phyloP scores from a whole-genome alignment of 92 coral and sea anemone genomes.

The Epizoanthus scotinus region DNA sequence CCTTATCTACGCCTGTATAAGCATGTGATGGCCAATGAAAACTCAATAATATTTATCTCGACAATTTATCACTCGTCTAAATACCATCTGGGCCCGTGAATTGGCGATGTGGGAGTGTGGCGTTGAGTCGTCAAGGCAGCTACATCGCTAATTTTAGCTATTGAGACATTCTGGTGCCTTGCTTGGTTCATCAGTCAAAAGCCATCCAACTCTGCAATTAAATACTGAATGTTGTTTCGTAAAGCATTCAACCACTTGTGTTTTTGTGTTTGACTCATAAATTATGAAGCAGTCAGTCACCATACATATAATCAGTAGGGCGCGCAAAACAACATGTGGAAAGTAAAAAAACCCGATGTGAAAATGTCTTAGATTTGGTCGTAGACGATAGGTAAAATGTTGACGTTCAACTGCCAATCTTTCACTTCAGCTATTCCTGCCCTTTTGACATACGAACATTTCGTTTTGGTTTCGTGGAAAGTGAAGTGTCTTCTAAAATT shows the following conservation, averaged over 20 bases:
- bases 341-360: conserved; percentile 4
- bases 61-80: conserved; percentile 28
- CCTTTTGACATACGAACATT: conserved; percentile 24
- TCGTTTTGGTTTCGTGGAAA: conserved; percentile 43
- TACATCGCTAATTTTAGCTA: conserved; percentile 7
- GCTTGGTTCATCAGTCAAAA: not conserved
- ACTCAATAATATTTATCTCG: conserved; percentile 11
- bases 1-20: conserved; percentile 32
- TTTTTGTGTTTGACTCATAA: conserved; percentile 33
- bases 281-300: conserved; percentile 28
- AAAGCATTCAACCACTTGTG: conserved; percentile 34
- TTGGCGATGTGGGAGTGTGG: not conserved
- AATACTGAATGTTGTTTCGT: conserved; percentile 22
- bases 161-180: not conserved
- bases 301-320: conserved; percentile 35
- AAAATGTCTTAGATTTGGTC: conserved; percentile 8
- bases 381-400: not conserved
- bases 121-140: conserved; percentile 26
- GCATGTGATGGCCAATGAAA: conserved; percentile 31
- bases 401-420: conserved; percentile 20
- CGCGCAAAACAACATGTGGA: conserved; percentile 14
- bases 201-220: not conserved
- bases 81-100: conserved; percentile 29
- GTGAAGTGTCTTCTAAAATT: conserved; percentile 34
- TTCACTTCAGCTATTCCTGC: conserved; percentile 21